A percentile compares a stretch with the other conserved stretches of the same genome.
Evolutionary conservation across 2,888 invertebrate species (phyloP).

Genomic region (Agrotis segetum): DNA sequence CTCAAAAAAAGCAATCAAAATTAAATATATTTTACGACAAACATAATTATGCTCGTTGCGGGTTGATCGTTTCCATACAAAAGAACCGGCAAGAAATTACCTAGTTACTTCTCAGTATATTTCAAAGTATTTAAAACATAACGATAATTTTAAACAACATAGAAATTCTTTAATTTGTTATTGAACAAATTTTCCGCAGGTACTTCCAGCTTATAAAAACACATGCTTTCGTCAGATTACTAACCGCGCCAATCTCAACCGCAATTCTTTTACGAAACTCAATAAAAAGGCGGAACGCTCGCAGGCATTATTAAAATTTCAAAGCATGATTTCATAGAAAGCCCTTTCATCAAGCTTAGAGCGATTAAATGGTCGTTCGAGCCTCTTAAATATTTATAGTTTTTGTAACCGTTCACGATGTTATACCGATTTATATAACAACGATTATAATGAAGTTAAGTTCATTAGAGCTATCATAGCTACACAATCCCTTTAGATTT

Average conservation of each 20-base stretch:
- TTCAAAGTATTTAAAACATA: no score
- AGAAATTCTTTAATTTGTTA: no score
- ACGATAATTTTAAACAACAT: no score
- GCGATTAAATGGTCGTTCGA: slow-evolving; percentile 59
- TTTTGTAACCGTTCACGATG: slow-evolving; percentile 24
- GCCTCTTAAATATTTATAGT: slow-evolving; percentile 56
- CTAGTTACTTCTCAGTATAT: no score
- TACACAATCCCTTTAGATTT: background rate
- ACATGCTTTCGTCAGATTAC: background rate
- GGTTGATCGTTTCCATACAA: no score
- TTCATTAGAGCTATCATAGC: background rate
- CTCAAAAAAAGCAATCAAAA: no score
- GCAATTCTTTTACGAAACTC: slow-evolving; percentile 24
- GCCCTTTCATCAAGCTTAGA: slow-evolving; percentile 65
- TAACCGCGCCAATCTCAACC: background rate
- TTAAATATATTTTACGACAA: no score
- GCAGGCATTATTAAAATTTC: slow-evolving; percentile 68
- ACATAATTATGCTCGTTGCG: no score
- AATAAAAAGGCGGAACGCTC: slow-evolving; percentile 32
- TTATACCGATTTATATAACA: slow-evolving; percentile 19
- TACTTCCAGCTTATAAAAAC: background rate
- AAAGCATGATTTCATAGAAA: slow-evolving; percentile 70
- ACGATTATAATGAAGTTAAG: slow-evolving; percentile 26
- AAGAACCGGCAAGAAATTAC: no score
- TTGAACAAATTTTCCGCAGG: no score